Base-by-base conservation (phyloP, 2,113 vertebrate species). In the Seriola rivoliana region DNA sequence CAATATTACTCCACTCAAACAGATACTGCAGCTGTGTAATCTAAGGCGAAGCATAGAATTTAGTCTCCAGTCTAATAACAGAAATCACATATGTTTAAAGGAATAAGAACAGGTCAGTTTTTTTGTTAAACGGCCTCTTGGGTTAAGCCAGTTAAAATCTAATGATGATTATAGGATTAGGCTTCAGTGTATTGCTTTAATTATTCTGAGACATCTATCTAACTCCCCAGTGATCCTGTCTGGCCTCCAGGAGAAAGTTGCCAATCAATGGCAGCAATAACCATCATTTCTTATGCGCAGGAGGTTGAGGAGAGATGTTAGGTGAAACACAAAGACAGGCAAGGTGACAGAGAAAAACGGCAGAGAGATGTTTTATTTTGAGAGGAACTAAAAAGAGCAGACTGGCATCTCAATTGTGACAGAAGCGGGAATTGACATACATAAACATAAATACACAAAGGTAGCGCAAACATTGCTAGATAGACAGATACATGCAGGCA, bases 201-300 rank as follows among this genome's bases (percentile, higher is more conserved):
- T 91, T 82, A 87, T 85, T 84, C 64, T 25, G 38, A 69, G 60
- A 63, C 50, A 58, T 66, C 64, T 44, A 69, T 72, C 63, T 1
- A 25, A 52, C 78, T 85, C 69, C 54, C 36, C 46, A 1, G 46
- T 17, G 68, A 82, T 57, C 36, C 58, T 19, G 78, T 74, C 63
- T 69, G 68, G 71, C 76, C 67, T 79, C 50, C 58, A 60, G 52
- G 63, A 81, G 71, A 75, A 63, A 81, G 64, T 63, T 29, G 12
- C 75, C 76, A 86, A 90, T 92, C 88, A 88, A 80, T 79, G 44
- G 40, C 44, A 34, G 86, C 63, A 55, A 73, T 48, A 75, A 82
- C 79, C 64, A 66, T 82, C 70, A 17, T 9, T 55, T 52, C 50
- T 55, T 59, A 34, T 50, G 54, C 44, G n/a, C 44, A 8, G 46